phyloP scores from a whole-genome alignment of 2,113 vertebrate genomes.

The Lanius ludovicianus region DNA sequence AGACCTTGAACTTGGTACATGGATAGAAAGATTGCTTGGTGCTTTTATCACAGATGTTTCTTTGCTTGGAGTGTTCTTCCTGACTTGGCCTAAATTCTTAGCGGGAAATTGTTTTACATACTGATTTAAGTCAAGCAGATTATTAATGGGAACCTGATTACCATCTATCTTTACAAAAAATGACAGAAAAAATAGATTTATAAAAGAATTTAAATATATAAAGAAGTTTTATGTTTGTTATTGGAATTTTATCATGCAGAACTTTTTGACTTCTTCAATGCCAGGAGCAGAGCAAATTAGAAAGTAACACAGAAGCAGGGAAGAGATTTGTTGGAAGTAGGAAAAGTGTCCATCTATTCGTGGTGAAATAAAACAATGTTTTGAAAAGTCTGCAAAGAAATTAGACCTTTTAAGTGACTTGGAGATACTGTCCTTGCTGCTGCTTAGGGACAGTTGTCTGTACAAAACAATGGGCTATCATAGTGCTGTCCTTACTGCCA shows the following conservation, averaged over 20 bases:
- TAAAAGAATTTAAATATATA: not conserved
- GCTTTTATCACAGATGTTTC: constrained; percentile 61
- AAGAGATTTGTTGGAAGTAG: not conserved
- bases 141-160: not conserved
- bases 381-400: not conserved
- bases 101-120: not conserved
- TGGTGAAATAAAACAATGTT: not conserved
- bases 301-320: not conserved
- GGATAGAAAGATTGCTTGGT: constrained; percentile 36
- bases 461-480: not conserved
- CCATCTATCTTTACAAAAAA: not conserved
- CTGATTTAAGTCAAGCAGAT: not conserved
- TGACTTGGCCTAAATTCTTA: constrained; percentile 36
- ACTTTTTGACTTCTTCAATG: not conserved
- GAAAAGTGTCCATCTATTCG: not conserved
- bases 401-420: not conserved
- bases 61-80: constrained; percentile 25
- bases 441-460: not conserved
- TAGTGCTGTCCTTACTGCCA: not conserved
- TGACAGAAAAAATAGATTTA: not conserved
- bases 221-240: not conserved
- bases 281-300: not conserved
- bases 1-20: constrained; percentile 64
- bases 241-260: not conserved
- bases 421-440: not conserved